These are phyloP conservation scores for Psococerastis gibbosa DNA, from an alignment of 2,888 invertebrate species.

Conservation along the genomic window DNA sequence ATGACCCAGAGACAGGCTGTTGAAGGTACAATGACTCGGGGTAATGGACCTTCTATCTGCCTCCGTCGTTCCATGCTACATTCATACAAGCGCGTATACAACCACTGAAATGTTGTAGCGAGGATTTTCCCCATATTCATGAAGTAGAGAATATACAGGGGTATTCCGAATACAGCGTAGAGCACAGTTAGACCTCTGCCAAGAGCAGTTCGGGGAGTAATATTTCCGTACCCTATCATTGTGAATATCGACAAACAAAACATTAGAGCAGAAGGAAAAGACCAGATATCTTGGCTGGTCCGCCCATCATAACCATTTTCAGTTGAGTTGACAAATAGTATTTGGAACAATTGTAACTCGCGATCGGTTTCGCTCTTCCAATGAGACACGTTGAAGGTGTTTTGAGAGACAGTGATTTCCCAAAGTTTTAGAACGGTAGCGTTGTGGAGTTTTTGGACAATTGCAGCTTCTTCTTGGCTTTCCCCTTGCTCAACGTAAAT, in stretches of 20 bases:
- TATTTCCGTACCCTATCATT: conserved; percentile 82
- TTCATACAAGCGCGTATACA: conserved; percentile 55
- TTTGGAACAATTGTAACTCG: conserved; percentile 45
- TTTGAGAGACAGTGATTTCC: conserved; percentile 40
- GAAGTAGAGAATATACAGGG: conserved; percentile 70
- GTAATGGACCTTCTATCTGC: conserved; percentile 21
- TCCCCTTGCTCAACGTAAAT: conserved; percentile 51
- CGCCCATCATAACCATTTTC: conserved; percentile 56
- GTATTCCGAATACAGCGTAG: conserved; percentile 75
- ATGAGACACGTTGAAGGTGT: conserved; percentile 44
- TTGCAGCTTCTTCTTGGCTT: conserved; percentile 22
- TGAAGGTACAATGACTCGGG: conserved; percentile 65
- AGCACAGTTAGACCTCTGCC: conserved; percentile 69
- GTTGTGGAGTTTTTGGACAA: conserved; percentile 30
- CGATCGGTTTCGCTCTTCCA: conserved; percentile 41
- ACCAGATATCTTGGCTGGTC: conserved; percentile 53
- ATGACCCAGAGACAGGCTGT: conserved; percentile 82
- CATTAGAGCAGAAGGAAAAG: conserved; percentile 74
- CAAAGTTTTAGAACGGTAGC: conserved; percentile 44
- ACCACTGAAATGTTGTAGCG: conserved; percentile 62
- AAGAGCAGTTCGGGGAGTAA: conserved; percentile 62
- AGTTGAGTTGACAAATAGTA: conserved; percentile 41
- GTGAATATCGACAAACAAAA: conserved; percentile 75
- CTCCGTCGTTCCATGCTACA: conserved; percentile 34
- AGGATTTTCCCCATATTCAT: conserved; percentile 77